Evolutionary conservation across 2,888 invertebrate genomes (phyloP), one percentile per base, ranked within the genome.

Genomic region (Tetragonisca angustula): DNA sequence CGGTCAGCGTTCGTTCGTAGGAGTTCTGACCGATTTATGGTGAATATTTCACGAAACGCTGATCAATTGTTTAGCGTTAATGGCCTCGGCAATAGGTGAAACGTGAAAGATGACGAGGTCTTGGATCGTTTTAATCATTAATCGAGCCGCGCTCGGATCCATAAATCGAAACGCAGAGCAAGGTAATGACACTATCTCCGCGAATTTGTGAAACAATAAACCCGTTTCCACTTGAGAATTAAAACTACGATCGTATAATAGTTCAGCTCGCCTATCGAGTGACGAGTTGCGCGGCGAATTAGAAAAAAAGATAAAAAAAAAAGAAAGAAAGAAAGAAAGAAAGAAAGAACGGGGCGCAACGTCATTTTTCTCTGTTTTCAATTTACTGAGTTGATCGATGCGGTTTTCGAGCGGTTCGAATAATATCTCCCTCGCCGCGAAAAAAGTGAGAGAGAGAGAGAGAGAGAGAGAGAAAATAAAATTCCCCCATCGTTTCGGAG

Each of bases 1-100:
- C 19, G 52, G 24, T 21, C 11, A 36, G 27, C n/a, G 27, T 2
- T 43, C 52, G 19, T 49, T n/a, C 11, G 4, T 19, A n/a, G 24
- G 15, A 17, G 36, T 69, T 50, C 50, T 11, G 50, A 56, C 19
- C 64, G 27, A 64, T 74, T 74, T 65, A 64, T 54, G 19, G 17
- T 68, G n/a, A 81, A 77, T 75, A 81, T 71, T 76, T 36, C 0
- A 2, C 19, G 36, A 11, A 4, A 1, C 50, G 27, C n/a, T 19
- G 32, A 36, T 64, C 11, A 32, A 49, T n/a, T 9, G n/a, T 0
- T 43, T 4, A 17, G 27, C n/a, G n/a, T 13, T n/a, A 27, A 52
- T 52, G 68, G n/a, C 0, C 11, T 68, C 27, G 15, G 21, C 68
- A 5, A 36, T 3, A 21, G 43, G 9, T 11, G 43, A 43, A 43